Evolutionary conservation across 2,888 invertebrate species (phyloP).

Genomic region (Liodrosophila aerea): DNA sequence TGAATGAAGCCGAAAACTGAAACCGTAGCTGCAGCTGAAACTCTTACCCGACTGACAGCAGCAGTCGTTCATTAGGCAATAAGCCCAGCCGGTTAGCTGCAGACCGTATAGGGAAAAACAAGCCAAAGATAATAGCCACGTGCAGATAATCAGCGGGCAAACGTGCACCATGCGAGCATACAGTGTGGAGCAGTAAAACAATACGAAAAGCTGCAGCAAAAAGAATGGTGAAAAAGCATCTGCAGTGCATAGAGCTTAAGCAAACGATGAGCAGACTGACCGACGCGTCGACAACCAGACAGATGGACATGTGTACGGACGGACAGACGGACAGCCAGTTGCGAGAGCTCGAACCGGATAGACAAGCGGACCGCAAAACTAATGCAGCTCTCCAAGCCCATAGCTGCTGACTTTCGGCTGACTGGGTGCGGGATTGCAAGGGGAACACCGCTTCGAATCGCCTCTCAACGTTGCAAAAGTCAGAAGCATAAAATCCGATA

Average conservation of each 20-base stretch:
- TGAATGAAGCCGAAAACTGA: constrained; percentile 31
- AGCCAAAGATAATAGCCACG: constrained; percentile 43
- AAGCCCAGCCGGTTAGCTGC: constrained; percentile 25
- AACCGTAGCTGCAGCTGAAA: no score
- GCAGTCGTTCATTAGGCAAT: constrained; percentile 52
- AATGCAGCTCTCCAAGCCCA: constrained; percentile 55
- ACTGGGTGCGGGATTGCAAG: background rate
- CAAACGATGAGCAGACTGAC: constrained; percentile 52
- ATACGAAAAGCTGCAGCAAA: constrained; percentile 51
- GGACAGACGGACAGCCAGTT: constrained; percentile 12
- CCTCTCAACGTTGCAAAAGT: constrained; percentile 66
- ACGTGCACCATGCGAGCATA: constrained; percentile 33
- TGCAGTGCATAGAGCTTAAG: constrained; percentile 68
- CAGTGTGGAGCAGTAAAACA: constrained; percentile 46
- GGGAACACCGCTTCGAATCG: constrained; percentile 17
- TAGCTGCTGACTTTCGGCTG: constrained; percentile 45
- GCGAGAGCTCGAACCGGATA: background rate
- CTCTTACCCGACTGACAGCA: constrained; percentile 29
- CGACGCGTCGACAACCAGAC: constrained; percentile 32
- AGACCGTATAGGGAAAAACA: constrained; percentile 1
- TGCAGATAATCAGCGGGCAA: constrained; percentile 68
- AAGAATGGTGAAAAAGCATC: constrained; percentile 45
- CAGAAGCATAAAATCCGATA: constrained; percentile 79
- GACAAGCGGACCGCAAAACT: constrained; percentile 21
- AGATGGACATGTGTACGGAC: constrained; percentile 10